Evolutionary conservation across 2,113 vertebrate species (phyloP), one percentile per base, ranked within the genome.

Genomic region (Spheniscus mendiculus): DNA sequence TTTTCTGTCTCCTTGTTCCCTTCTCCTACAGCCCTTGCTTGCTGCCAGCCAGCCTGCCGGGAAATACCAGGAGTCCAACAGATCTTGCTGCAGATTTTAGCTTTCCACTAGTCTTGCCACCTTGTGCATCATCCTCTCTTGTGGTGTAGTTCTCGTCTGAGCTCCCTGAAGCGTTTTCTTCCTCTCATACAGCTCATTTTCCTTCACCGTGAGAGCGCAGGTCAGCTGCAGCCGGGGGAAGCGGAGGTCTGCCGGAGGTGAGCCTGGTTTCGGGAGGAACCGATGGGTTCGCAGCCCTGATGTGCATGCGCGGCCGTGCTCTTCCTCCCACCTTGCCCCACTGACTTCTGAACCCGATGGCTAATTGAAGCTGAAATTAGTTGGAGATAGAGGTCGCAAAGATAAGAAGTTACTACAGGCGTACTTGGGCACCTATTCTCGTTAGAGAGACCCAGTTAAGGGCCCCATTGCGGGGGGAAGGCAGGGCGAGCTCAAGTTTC

Each of bases 261-360:
- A 76, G 50, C 21, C 42, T 4, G 45, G 3, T 16, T 50, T 62
- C 0, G 3, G 67, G 62, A 81, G 63, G 32, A 61, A 5, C 67
- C 1, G 4, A 2, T 5, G 59, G 32, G n/a, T 71, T 80, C 9
- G 44, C 44, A 36, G 62, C 56, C 73, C 36, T 3, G 3, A 8
- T 34, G n/a, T 1, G 12, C 1, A 1, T 15, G 17, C 18, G 38
- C 0, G 2, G 44, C 65, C 1, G 1, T 44, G 42, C 29, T 73
- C 59, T 72, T 82, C 53, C 38, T 69, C 56, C 61, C 71, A 63
- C 77, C 55, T 49, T 69, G 45, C 27, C 50, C 59, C 27, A 8
- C 59, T 82, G 80, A 58, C 32, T 63, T 20, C 63, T 81, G 69
- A 40, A 34, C 74, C 56, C 1, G 0, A 6, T 23, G 38, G 40